Evolutionary conservation across 2,888 invertebrate genomes (phyloP).

Genomic region (Colletes collaris): DNA sequence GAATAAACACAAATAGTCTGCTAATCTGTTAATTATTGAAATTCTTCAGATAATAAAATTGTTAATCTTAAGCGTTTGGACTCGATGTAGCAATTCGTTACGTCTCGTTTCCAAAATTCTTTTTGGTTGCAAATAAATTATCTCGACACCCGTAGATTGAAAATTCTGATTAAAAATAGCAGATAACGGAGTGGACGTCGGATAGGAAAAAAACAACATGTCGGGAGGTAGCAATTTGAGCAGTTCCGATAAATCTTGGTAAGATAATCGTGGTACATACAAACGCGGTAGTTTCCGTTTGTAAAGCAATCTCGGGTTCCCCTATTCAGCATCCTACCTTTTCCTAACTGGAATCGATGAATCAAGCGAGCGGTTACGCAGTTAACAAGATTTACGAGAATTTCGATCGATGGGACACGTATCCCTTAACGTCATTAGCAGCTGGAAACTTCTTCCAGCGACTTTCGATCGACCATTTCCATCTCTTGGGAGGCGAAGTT

Average conservation of each 20-base stretch:
- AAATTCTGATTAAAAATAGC: too few species aligned
- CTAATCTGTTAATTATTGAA: too few species aligned
- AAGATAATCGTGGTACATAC: conserved; percentile 33
- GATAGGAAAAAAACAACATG: neutral
- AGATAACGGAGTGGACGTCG: too few species aligned
- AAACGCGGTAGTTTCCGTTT: conserved; percentile 44
- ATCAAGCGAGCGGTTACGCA: conserved; percentile 38
- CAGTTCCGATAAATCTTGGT: conserved; percentile 37
- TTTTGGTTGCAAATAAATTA: too few species aligned
- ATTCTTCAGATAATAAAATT: too few species aligned
- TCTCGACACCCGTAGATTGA: too few species aligned
- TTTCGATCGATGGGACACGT: conserved; percentile 54
- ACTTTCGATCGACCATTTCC: conserved; percentile 23
- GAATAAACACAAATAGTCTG: too few species aligned
- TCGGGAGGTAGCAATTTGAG: conserved; percentile 23
- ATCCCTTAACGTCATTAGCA: conserved; percentile 68
- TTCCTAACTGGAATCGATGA: conserved; percentile 56
- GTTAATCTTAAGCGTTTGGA: too few species aligned
- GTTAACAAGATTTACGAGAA: conserved; percentile 62
- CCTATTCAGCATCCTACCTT: conserved; percentile 50
- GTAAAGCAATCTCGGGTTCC: conserved; percentile 39
- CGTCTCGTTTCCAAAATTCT: too few species aligned
- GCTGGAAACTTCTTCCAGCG: conserved; percentile 52
- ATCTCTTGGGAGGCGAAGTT: conserved; percentile 47
- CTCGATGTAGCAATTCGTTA: too few species aligned